Evolutionary conservation across 2,113 vertebrate species (phyloP), one percentile per base, ranked within the genome.

Genomic region (Corapipo altera): DNA sequence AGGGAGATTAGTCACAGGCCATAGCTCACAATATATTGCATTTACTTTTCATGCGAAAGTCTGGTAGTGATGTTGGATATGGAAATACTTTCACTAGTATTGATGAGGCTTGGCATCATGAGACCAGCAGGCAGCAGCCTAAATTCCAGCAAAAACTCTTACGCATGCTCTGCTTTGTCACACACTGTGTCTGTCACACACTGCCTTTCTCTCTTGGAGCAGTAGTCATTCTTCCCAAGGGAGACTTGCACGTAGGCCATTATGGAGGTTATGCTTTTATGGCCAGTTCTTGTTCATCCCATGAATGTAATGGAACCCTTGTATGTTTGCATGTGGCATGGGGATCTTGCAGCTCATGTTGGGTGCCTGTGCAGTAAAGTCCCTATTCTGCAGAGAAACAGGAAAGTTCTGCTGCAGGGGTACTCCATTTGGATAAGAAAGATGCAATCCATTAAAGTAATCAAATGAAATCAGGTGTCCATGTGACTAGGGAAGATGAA

Each of bases 261-360:
- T 58, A 26, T 64, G 69, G 26, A 71, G 48, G 49, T 58, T n/a
- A 46, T 75, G 26, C 35, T n/a, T 33, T 73, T 67, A 11, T 2
- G 28, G 43, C 14, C n/a, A 32, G 21, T 23, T 49, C 23, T 43
- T 49, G 22, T 49, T 24, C 48, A 23, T 49, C 48, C 48, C 48
- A 49, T 12, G 6, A 37, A 30, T 27, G 14, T 39, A 43, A 5
- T 35, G 57, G 44, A 46, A 49, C 37, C 70, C 54, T n/a, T 32
- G 4, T 14, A 9, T 1, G 2, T 27, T 80, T 69, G 37, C 8
- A 33, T 33, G 27, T n/a, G 37, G 44, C 66, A 17, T 33, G 28
- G 35, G 0, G 4, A 8, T n/a, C 19, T 57, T 2, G 0, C 23
- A 67, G 55, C 59, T 67, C 0, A 1, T 9, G 15, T 22, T 19